These are phyloP conservation scores for Morelia viridis DNA, from an alignment of 2,797 vertebrate genomes.

Conservation along the genomic window DNA sequence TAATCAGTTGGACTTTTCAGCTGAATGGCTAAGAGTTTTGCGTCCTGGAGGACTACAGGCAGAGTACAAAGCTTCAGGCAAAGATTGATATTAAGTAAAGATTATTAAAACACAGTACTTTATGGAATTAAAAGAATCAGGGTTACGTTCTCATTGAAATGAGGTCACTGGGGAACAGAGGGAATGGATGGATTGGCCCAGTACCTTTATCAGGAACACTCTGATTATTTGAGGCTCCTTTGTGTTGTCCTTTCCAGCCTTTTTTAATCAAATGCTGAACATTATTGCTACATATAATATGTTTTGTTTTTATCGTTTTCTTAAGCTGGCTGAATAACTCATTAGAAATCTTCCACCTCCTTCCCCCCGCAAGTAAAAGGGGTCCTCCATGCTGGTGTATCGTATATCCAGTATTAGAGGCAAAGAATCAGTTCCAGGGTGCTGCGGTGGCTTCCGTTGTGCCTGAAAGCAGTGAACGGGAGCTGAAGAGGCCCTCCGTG, in stretches of 20 bases:
- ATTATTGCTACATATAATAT: conserved; percentile 49
- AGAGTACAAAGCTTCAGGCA: background rate
- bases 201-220: background rate
- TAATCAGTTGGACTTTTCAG: background rate
- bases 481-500: conserved; percentile 59
- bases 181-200: conserved; percentile 4
- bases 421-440: conserved; percentile 4
- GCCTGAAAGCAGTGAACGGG: conserved; percentile 48
- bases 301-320: conserved; percentile 47
- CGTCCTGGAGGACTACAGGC: background rate
- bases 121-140: background rate
- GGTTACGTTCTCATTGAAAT: background rate
- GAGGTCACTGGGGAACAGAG: background rate
- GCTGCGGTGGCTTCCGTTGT: conserved; percentile 15
- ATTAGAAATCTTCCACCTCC: conserved; percentile 42
- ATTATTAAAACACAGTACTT: background rate
- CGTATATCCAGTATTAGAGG: conserved; percentile 28
- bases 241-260: conserved; percentile 18
- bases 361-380: conserved; percentile 50
- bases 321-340: conserved; percentile 35
- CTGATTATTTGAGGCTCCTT: conserved; percentile 44
- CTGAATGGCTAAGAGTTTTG: background rate
- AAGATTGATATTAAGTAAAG: background rate
- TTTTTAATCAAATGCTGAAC: conserved; percentile 37
- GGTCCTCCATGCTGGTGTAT: conserved; percentile 34